Conservation (phyloP, 1,140 invertebrate genomes). For the Carposina sasakii region DNA sequence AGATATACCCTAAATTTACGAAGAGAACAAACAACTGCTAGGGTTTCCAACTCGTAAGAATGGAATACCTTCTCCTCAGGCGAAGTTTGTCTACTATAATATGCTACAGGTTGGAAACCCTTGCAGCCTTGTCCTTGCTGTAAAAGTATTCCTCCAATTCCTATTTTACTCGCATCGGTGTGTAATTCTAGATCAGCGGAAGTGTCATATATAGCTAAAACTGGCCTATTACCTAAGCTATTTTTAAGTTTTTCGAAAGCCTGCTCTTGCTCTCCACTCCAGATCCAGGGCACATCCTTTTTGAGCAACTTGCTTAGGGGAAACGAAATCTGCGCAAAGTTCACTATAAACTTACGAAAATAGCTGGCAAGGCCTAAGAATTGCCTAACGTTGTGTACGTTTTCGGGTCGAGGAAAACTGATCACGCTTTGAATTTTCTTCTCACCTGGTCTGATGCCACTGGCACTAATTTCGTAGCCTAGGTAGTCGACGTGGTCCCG, state of each 20-base stretch:
- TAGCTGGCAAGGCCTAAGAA: conserved; percentile 29
- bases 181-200: conserved; percentile 33
- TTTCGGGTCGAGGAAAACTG: conserved; percentile 19
- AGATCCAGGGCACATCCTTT: conserved; percentile 31
- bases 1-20: conserved; percentile 45
- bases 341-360: conserved; percentile 32
- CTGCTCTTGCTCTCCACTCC: conserved; percentile 26
- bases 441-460: conserved; percentile 20
- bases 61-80: conserved; percentile 52
- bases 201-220: conserved; percentile 42
- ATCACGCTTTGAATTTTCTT: conserved; percentile 19
- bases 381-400: conserved; percentile 21
- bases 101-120: conserved; percentile 23
- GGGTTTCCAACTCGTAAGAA: conserved; percentile 60
- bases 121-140: conserved; percentile 18
- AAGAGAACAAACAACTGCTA: conserved; percentile 34
- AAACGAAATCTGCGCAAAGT: conserved; percentile 28
- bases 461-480: conserved; percentile 23
- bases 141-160: conserved; percentile 36
- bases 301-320: conserved; percentile 32
- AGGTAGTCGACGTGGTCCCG: conserved; percentile 20
- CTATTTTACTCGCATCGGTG: conserved; percentile 23
- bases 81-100: conserved; percentile 36
- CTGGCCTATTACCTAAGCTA: conserved; percentile 26
- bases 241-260: conserved; percentile 17